Conservation (phyloP, 1,140 invertebrate species). For the Streblospio benedicti region DNA sequence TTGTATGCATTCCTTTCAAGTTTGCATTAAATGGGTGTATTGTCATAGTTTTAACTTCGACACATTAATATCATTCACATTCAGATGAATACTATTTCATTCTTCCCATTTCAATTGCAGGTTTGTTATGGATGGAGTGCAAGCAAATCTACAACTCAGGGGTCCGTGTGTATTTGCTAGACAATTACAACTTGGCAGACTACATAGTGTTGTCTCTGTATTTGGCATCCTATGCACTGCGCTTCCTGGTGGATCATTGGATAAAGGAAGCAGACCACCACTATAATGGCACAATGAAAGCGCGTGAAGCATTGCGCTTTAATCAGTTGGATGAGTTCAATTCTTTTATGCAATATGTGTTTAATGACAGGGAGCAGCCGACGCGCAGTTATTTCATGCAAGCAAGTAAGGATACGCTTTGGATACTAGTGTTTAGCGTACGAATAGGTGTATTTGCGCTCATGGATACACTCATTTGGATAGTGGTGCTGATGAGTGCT, state of each 20-base stretch:
- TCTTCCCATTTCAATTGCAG: no score
- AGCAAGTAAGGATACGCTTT: slow-evolving; percentile 41
- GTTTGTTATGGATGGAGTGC: slow-evolving; percentile 46
- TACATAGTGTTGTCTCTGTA: slow-evolving; percentile 45
- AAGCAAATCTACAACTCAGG: slow-evolving; percentile 46
- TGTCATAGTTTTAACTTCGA: no score
- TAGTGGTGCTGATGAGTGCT: no score
- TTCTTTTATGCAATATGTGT: slow-evolving; percentile 24
- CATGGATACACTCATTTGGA: background rate
- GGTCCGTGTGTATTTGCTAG: slow-evolving; percentile 39
- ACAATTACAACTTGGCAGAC: slow-evolving; percentile 46
- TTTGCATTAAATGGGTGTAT: no score
- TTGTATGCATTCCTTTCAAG: no score
- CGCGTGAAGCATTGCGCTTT: slow-evolving; percentile 26
- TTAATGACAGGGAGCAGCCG: slow-evolving; percentile 8
- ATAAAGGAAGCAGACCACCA: slow-evolving; percentile 25
- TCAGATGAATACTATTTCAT: no score
- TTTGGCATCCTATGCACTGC: slow-evolving; percentile 42
- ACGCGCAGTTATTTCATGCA: slow-evolving; percentile 44
- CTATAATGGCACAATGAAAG: slow-evolving; percentile 38
- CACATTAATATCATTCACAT: no score
- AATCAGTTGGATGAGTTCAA: slow-evolving; percentile 22
- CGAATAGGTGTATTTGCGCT: background rate
- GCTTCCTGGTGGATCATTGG: slow-evolving; percentile 32
- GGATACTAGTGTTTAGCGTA: no score